Evolutionary conservation across 2,888 invertebrate genomes (phyloP), one percentile per base, ranked within the genome.

Genomic region (Drepanosiphum platanoidis): DNA sequence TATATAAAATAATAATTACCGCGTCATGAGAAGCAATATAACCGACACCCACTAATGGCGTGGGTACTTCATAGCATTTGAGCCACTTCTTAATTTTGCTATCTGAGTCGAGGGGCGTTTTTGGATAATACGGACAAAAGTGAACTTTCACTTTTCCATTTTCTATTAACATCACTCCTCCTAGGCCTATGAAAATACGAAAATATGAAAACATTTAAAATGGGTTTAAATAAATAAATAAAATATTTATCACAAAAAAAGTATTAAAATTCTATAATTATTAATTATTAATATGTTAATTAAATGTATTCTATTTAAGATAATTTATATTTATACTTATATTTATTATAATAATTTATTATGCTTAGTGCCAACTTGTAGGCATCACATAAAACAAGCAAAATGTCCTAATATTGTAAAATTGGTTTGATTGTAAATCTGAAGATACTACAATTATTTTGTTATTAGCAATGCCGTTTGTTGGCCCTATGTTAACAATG

Each of bases 51-150:
- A 95, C 92, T 87, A 99, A 91, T 80, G 97, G 97, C 64, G 97
- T 95, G 80, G 93, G 92, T 95, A 98, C 95, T 87, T 97, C 93
- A 90, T 94, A 98, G 90, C 95, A 99, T 89, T 94, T 93, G 87
- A 99, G 91, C 98, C 99, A 99, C 71, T 92, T 89, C 89, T 97
- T 94, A 30, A 97, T 92, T 88, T 94, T 94, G 15, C 92, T 92
- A 88, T 95, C 94, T 18, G 92, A 92, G 84, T 91, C 91, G 83
- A 98, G 90, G 36, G 96, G 95, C 4, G 91, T 91, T 86, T 91
- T 89, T 0, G 96, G 95, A 91, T 98, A 99, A 89, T 97, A 96
- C 61, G 96, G 95, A 99, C 99, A 99, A 87, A 99, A 94, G 91
- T 99, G 99, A 89, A 96, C 94, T 89, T 95, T 95, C 1, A 93